These are phyloP conservation scores for Tiliacea citrago DNA, from an alignment of 2,888 invertebrate species.

Conservation along the genomic window DNA sequence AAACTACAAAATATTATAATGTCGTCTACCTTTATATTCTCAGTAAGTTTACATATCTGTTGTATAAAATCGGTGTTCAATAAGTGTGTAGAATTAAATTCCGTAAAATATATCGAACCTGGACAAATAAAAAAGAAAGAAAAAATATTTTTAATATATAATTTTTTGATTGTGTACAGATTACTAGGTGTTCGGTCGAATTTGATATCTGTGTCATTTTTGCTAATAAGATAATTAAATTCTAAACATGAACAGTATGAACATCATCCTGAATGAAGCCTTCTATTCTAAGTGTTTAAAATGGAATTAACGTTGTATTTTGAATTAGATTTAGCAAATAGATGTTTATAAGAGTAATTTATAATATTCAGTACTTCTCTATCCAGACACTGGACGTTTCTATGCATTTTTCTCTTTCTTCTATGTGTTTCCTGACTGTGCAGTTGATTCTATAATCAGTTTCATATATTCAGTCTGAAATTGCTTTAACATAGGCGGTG, in stretches of 20 bases:
- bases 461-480: slow-evolving; percentile 56
- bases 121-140: slow-evolving; percentile 43
- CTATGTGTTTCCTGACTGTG: slow-evolving; percentile 57
- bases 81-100: slow-evolving; percentile 55
- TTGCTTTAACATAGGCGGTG: slow-evolving; percentile 47
- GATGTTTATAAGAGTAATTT: slow-evolving; percentile 63
- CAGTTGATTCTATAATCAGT: slow-evolving; percentile 70
- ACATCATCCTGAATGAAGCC: slow-evolving; percentile 59
- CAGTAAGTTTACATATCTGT: slow-evolving; percentile 62
- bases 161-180: slow-evolving; percentile 76
- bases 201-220: slow-evolving; percentile 75
- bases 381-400: slow-evolving; percentile 43
- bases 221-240: slow-evolving; percentile 67
- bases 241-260: slow-evolving; percentile 56
- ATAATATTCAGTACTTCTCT: slow-evolving; percentile 58
- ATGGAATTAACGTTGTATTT: slow-evolving; percentile 62
- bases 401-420: slow-evolving; percentile 45
- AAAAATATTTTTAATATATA: slow-evolving; percentile 83
- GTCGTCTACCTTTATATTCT: slow-evolving; percentile 49
- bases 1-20: slow-evolving; percentile 47
- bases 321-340: slow-evolving; percentile 63
- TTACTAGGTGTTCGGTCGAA: slow-evolving; percentile 77
- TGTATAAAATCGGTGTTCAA: slow-evolving; percentile 46
- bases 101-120: slow-evolving; percentile 60
- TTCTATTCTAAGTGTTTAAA: slow-evolving; percentile 69